Conservation (phyloP, 2,888 invertebrate genomes). For the Mesorhabditis sp. region DNA sequence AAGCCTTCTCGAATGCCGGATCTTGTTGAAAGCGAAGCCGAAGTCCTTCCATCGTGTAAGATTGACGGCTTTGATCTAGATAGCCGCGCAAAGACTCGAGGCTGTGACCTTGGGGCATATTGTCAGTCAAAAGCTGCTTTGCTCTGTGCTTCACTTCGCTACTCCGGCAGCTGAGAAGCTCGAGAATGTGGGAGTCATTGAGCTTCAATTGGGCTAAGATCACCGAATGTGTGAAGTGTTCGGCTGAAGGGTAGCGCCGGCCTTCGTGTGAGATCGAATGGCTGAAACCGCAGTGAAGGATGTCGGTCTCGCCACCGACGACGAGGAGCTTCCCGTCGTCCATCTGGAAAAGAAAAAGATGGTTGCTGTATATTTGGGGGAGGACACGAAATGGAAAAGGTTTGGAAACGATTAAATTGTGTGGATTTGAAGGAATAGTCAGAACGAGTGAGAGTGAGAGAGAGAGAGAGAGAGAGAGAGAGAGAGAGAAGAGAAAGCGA, state of each 20-base stretch:
- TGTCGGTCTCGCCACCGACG: conserved; percentile 51
- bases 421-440: too few relatives aligned
- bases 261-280: conserved; percentile 46
- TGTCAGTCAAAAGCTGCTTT: conserved; percentile 32
- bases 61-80: conserved; percentile 36
- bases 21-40: conserved; percentile 48
- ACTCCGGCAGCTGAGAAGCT: conserved; percentile 44
- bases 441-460: too few relatives aligned
- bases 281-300: conserved; percentile 50
- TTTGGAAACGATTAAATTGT: too few relatives aligned
- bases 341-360: conserved; percentile 18
- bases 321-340: conserved; percentile 51
- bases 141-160: conserved; percentile 34
- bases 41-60: conserved; percentile 50
- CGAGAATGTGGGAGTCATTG: conserved; percentile 42
- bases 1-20: conserved; percentile 42
- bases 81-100: conserved; percentile 44
- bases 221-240: conserved; percentile 51
- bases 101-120: conserved; percentile 51
- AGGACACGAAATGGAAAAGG: too few relatives aligned
- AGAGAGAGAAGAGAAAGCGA: too few relatives aligned
- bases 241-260: conserved; percentile 49
- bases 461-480: too few relatives aligned
- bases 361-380: too few relatives aligned
- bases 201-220: conserved; percentile 40